phyloP scores from a whole-genome alignment of 35 echinoderm and acorn worm species.

The Amphiura filiformis region DNA sequence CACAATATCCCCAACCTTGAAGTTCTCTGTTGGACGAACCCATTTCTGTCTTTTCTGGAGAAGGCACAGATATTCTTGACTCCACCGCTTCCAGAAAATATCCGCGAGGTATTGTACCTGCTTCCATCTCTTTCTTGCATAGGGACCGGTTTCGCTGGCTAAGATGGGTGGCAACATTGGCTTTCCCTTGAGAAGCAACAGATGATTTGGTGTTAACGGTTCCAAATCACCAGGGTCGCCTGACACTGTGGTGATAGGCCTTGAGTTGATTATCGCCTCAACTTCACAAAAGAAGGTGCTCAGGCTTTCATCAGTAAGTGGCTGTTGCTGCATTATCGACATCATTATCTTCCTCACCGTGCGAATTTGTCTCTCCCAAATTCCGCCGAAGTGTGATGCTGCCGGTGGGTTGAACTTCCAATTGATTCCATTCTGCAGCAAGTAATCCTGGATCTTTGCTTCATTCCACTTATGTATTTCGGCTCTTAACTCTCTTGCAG shows the following conservation, averaged over 20 bases:
- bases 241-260: conserved; percentile 41
- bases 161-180: background rate
- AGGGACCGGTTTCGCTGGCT: background rate
- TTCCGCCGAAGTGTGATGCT: conserved; percentile 36
- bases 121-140: conserved; percentile 15
- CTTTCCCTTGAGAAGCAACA: background rate
- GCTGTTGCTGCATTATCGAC: conserved; percentile 25
- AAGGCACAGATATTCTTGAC: conserved; percentile 10
- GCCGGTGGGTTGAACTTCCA: conserved; percentile 48
- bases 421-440: conserved; percentile 19
- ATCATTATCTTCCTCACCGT: conserved; percentile 12
- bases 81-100: conserved; percentile 28
- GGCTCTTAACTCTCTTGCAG: conserved; percentile 29
- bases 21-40: background rate
- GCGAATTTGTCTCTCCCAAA: conserved; percentile 51
- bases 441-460: background rate
- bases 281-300: conserved; percentile 43
- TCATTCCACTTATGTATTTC: background rate
- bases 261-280: conserved; percentile 50
- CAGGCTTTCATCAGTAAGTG: conserved; percentile 32
- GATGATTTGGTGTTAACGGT: conserved; percentile 62
- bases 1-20: conserved; percentile 1
- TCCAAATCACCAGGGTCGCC: conserved; percentile 31
- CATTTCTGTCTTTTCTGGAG: conserved; percentile 25
- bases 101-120: conserved; percentile 30